Evolutionary conservation across 2,888 invertebrate species (phyloP), one percentile per base, ranked within the genome.

Genomic region (Leptinotarsa haldemani): DNA sequence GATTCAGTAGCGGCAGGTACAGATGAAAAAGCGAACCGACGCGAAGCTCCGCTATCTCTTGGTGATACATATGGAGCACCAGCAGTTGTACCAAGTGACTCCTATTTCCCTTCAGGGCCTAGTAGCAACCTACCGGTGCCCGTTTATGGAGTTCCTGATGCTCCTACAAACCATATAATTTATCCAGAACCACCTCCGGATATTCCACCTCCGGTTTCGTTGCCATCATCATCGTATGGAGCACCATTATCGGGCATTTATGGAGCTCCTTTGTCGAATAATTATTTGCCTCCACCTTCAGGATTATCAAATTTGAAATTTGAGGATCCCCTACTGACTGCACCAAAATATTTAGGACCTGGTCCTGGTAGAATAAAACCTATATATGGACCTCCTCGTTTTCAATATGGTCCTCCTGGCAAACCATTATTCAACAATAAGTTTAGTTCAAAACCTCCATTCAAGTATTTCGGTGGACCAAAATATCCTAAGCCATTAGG

Each of bases 111-210:
- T 53, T 77, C 87, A 76, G 77, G 79, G 53, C 80, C 82, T 50
- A 82, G 84, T 69, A 88, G 90, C 87, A 90, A 90, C 73, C 85
- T 88, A 16, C 91, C 91, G 1, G 87, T 89, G 2, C 91, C 91
- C 20, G 88, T 92, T 0, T 92, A 92, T 82, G 91, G 91, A 70
- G 90, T 89, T 0, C 91, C 91, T 4, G 89, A 90, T 75, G 84
- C 87, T 64, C 87, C 88, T 12, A 83, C 85, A 4, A 87, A 86
- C 77, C 88, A 87, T 71, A 77, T 87, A 48, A 83, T 88, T 64
- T 88, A 88, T 81, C 88, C 88, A n/a, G 85, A 85, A 65, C 89
- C 89, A 48, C 88, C 89, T 5, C 88, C 89, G 30, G 89, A 84
- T 80, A 84, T 88, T 61, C 88, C 88, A 50, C 88, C 89, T 52